Percentiles rank a stretch among this genome's conserved stretches.
These are phyloP conservation scores for Alectura lathami DNA, from an alignment of 2,113 vertebrate genomes.

Conservation along the genomic window DNA sequence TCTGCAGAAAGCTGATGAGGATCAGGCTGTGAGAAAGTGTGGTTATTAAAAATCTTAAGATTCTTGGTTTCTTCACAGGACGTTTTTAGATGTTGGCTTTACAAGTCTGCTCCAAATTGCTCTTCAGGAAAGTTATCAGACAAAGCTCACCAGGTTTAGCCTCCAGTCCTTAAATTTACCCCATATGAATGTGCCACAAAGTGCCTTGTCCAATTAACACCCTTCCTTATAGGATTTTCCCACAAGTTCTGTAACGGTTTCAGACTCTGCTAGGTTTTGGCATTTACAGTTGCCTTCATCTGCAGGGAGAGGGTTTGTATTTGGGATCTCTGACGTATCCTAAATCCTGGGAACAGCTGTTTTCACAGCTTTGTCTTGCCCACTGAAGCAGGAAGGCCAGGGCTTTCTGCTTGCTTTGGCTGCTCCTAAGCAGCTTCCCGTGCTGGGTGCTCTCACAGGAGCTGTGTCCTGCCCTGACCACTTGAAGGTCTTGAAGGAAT, in stretches of 20 bases:
- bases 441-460: rapidly evolving
- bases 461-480: neutral
- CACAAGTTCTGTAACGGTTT: neutral
- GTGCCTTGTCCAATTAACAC: neutral
- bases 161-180: conserved; percentile 2
- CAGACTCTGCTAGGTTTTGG: neutral
- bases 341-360: neutral
- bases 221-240: neutral
- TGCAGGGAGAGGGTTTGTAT: neutral
- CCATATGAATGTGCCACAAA: neutral
- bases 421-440: neutral
- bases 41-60: neutral
- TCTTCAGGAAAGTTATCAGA: neutral
- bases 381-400: neutral
- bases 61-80: neutral
- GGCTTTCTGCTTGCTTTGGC: neutral
- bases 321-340: neutral
- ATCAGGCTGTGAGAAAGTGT: neutral
- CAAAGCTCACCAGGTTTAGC: neutral
- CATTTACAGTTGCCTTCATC: neutral
- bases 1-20: neutral
- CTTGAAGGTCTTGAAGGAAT: neutral
- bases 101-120: neutral
- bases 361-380: neutral
- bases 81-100: neutral